Evolutionary conservation across 2,113 vertebrate genomes (phyloP).

Genomic region (Arenaria interpres): DNA sequence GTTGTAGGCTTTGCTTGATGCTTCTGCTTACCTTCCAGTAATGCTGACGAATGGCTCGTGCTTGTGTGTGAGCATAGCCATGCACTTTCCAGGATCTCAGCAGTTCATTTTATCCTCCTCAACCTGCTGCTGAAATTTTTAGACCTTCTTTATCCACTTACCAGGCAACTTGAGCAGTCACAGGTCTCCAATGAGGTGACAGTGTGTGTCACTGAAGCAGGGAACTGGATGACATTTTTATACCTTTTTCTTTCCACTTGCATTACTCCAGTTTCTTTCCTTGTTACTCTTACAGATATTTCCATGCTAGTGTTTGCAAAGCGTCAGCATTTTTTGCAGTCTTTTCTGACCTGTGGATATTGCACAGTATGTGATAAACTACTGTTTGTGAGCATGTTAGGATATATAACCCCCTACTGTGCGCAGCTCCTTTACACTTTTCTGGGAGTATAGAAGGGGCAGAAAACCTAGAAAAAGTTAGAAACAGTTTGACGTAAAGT

Average conservation of each 20-base stretch:
- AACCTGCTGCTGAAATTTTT: neutral
- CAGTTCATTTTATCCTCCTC: neutral
- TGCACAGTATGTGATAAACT: neutral
- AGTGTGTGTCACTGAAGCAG: neutral
- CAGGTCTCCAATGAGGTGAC: neutral
- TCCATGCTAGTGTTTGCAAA: neutral
- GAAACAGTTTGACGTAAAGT: neutral
- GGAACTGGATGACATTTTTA: neutral
- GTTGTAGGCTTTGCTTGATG: neutral
- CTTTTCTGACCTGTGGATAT: neutral
- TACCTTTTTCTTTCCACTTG: neutral
- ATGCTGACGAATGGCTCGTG: neutral
- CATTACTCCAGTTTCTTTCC: neutral
- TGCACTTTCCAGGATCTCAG: neutral
- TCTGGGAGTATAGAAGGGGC: neutral
- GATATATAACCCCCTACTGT: neutral
- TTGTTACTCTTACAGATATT: neutral
- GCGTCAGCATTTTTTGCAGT: neutral
- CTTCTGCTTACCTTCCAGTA: neutral
- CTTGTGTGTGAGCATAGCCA: neutral
- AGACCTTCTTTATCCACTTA: neutral
- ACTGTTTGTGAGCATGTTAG: neutral
- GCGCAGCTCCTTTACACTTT: neutral
- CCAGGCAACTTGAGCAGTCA: neutral
- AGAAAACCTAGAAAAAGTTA: neutral